Base-by-base conservation (phyloP, 2,113 vertebrate genomes). In the Gila orcuttii region DNA sequence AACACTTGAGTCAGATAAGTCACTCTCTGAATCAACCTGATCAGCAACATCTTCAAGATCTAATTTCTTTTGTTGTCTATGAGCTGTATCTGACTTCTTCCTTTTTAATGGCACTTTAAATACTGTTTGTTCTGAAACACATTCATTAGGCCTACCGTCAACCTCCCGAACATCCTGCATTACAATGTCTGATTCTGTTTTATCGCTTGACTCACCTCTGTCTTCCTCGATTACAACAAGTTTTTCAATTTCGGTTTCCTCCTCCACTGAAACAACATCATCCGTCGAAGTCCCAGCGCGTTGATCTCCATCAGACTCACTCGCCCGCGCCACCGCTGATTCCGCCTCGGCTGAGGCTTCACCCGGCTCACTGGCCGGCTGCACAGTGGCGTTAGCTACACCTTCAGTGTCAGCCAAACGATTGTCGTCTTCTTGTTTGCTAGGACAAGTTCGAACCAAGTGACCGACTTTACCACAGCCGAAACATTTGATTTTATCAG, bases 401-500 rank as follows among this genome's bases (percentile, higher is more conserved):
- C 36, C 36, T 23, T 42, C 68, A 3, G 19, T 0, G 36, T 42
- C 36, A 71, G 36, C 36, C 3, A 33, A 17, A 52, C 50, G 50
- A 5, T 52, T 52, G 50, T 52, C 50, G 5, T 52, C 68, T 6
- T 6, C 68, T 23, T 42, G 68, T 39, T 71, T 39, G 33, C 33
- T 71, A 28, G 33, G 33, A 39, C 33, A 71, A 9, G 68, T 13
- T 39, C 33, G 19, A 36, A 71, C 33, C 68, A 71, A 39, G 6
- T 47, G 10, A 1, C 45, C 10, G 0, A 39, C 15, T 28, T 36
- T 52, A 5, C 64, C 80, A 52, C 79, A 82, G 47, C 12, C 47
- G 3, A 83, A 71, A 21, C 64, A 83, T 25, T 83, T 83, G 9
- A n/a, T n/a, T n/a, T n/a, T n/a, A n/a, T n/a, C n/a, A n/a, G n/a